Conservation (phyloP, 2,888 invertebrate genomes). For the Hipparchia semele region DNA sequence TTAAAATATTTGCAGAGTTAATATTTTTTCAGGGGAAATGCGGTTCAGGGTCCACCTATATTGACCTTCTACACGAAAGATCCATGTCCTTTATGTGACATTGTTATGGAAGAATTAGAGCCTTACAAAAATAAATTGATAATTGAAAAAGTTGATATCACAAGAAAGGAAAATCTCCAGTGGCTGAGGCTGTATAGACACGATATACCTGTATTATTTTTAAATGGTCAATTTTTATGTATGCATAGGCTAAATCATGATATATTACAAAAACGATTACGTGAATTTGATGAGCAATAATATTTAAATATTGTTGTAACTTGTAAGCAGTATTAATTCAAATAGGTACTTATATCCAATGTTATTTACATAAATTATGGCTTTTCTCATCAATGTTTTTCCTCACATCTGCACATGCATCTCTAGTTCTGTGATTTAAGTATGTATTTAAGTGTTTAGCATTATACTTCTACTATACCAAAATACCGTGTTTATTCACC, state of each 20-base stretch:
- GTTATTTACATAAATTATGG: too few species aligned
- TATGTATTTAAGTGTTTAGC: too few species aligned
- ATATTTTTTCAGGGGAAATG: conserved; percentile 69
- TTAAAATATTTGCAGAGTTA: conserved; percentile 36
- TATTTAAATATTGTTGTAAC: not conserved
- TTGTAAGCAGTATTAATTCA: not conserved
- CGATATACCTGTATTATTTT: conserved; percentile 94
- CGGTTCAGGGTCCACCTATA: conserved; percentile 77
- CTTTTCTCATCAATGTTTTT: too few species aligned
- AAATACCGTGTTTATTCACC: too few species aligned
- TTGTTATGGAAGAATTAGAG: conserved; percentile 86
- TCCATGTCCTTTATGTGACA: conserved; percentile 92
- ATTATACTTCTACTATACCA: too few species aligned
- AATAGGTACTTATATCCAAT: too few species aligned
- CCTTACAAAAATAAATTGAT: conserved; percentile 83
- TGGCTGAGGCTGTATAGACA: conserved; percentile 89
- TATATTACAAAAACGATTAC: conserved; percentile 80
- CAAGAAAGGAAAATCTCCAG: conserved; percentile 86
- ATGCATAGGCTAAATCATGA: conserved; percentile 87
- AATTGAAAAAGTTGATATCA: conserved; percentile 90
- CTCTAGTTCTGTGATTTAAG: too few species aligned
- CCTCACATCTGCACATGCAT: too few species aligned
- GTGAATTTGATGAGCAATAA: conserved; percentile 60
- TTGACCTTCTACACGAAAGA: conserved; percentile 92
- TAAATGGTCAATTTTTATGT: conserved; percentile 91